Conservation (phyloP, 2,888 invertebrate species). For the Salticus scenicus region DNA sequence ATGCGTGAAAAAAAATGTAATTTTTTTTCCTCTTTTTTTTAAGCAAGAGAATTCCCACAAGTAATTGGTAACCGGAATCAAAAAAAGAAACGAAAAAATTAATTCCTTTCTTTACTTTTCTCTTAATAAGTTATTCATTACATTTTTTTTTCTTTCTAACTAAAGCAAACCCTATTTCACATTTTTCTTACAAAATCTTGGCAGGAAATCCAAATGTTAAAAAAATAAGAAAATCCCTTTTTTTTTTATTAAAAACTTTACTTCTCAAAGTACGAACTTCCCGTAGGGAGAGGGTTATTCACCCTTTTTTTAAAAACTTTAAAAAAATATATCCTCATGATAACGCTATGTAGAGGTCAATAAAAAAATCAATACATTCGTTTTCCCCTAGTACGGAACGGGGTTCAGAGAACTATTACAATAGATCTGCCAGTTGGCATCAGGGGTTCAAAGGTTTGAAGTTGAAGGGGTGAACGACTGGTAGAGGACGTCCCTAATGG, state of each 20-base stretch:
- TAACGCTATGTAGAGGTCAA: slow-evolving; percentile 9
- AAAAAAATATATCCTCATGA: slow-evolving; percentile 4
- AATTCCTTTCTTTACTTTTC: too few relatives aligned
- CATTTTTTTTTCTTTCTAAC: too few relatives aligned
- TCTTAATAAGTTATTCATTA: too few relatives aligned
- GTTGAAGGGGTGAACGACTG: slow-evolving; percentile 12
- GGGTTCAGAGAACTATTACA: slow-evolving; percentile 8
- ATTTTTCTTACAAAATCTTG: neutral
- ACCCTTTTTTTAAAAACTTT: neutral
- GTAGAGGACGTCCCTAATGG: slow-evolving; percentile 9
- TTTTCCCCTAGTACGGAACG: neutral
- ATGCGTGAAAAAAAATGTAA: too few relatives aligned
- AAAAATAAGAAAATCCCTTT: neutral
- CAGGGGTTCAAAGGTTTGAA: slow-evolving; percentile 7
- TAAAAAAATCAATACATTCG: slow-evolving; percentile 8
- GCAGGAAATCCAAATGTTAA: neutral
- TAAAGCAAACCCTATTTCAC: neutral
- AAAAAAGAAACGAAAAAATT: too few relatives aligned
- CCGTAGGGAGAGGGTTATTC: slow-evolving; percentile 17
- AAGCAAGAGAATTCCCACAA: too few relatives aligned
- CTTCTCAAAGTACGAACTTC: neutral
- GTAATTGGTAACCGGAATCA: too few relatives aligned
- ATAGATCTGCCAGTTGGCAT: neutral
- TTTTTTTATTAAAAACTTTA: neutral
- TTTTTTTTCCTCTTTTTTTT: too few relatives aligned